Base-by-base conservation (phyloP, 2,797 vertebrate genomes). In the Takifugu rubripes region DNA sequence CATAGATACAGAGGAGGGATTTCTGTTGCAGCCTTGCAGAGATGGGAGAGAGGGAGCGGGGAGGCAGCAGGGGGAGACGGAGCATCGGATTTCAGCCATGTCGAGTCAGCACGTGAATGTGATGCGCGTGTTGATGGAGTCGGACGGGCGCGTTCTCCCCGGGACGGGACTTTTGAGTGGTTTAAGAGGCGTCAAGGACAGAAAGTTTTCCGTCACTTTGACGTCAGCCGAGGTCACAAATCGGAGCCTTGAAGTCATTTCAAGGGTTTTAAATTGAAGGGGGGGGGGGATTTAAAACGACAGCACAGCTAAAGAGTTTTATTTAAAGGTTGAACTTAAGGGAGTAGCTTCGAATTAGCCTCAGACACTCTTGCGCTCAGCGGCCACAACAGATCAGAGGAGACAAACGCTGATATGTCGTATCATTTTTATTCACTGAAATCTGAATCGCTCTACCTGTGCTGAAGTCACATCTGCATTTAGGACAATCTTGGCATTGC, bases 71-170 rank as follows among this genome's bases (percentile, higher is more conserved):
- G 16, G 47, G 43, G 61, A 33, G 64, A 26, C 59, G 16, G 53
- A 52, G 79, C 62, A 74, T 84, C 80, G 73, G 75, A 75, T 87
- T 87, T 83, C 82, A 78, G 72, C 12, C 25, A 73, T 76, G 87
- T 84, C 74, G 82, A 87, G 72, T 87, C 87, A 89, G 84, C 83
- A 86, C 78, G 69, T 55, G 68, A 71, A 77, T 58, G 74, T 49
- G 74, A 85, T 83, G 81, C 64, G 67, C 68, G 80, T 66, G 61
- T 79, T 77, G 49, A 52, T 43, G 52, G 61, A 27, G 36, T 14
- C 45, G 36, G 61, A 63, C 60, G 52, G 24, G 53, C 47, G 33
- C 36, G 36, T 9, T 49, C 24, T 24, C 42, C 45, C 27, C 25
- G 51, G 40, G 27, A 24, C 21, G 21, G 36, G 21, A 36, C 24